phyloP scores from a whole-genome alignment of 1,140 invertebrate species.

The Steinernema khuongi region DNA sequence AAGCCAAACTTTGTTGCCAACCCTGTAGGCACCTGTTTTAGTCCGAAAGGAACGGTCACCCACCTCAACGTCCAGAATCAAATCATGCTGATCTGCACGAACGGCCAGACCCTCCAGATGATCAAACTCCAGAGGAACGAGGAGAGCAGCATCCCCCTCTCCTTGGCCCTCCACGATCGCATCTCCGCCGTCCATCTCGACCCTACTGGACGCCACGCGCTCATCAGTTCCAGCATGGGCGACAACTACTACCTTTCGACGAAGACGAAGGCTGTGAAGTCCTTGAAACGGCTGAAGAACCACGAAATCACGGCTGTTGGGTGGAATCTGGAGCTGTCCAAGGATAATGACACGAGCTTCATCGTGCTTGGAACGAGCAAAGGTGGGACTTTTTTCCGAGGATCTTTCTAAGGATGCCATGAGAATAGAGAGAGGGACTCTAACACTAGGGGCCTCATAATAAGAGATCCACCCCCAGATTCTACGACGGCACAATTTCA shows the following conservation, averaged over 20 bases:
- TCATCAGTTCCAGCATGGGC: neutral
- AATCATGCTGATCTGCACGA: neutral
- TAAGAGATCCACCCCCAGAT: too few species aligned
- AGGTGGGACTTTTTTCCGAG: neutral
- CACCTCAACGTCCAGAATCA: neutral
- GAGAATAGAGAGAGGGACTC: too few species aligned
- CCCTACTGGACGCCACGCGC: neutral
- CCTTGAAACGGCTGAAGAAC: neutral
- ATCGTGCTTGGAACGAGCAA: neutral
- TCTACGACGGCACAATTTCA: too few species aligned
- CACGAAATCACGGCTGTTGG: neutral
- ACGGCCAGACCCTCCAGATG: neutral
- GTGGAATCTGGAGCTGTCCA: neutral
- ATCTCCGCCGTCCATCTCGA: neutral
- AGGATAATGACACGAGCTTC: conserved; percentile 1
- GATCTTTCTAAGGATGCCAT: neutral
- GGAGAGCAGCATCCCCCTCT: neutral
- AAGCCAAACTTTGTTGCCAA: neutral
- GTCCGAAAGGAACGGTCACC: neutral
- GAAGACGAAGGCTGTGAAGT: neutral
- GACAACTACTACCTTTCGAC: conserved; percentile 1
- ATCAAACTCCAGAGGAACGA: neutral
- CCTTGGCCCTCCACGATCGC: neutral
- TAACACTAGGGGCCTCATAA: too few species aligned
- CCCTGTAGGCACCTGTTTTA: neutral